phyloP scores from a whole-genome alignment of 2,888 invertebrate species.

The Dicycla oo region DNA sequence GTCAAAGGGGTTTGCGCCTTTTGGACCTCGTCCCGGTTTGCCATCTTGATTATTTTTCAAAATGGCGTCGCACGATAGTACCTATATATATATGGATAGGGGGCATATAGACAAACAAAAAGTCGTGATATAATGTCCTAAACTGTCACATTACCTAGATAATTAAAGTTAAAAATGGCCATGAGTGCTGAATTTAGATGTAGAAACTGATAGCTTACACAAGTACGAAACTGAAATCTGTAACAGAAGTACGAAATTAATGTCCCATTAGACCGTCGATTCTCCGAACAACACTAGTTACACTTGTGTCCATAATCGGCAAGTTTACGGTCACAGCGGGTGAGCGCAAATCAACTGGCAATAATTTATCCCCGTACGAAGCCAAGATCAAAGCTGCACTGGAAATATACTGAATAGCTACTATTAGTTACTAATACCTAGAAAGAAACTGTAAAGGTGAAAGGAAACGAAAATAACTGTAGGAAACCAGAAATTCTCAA shows the following conservation, averaged over 20 bases:
- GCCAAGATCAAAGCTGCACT: slow-evolving; percentile 43
- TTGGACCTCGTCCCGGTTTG: no score
- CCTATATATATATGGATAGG: no score
- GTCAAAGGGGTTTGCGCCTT: no score
- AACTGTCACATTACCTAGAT: no score
- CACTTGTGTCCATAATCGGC: neutral
- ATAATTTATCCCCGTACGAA: slow-evolving; percentile 22
- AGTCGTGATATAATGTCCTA: no score
- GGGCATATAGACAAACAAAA: no score
- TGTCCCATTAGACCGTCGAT: neutral
- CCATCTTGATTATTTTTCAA: no score
- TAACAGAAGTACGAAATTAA: slow-evolving; percentile 1
- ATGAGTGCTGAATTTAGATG: neutral
- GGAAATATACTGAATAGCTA: slow-evolving; percentile 20
- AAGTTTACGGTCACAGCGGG: slow-evolving; percentile 24
- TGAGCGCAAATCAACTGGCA: slow-evolving; percentile 24
- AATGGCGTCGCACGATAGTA: no score
- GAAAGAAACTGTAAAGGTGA: neutral
- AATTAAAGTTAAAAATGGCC: no score
- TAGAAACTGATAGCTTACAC: neutral
- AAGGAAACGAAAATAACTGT: slow-evolving; percentile 1
- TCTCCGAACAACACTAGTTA: neutral
- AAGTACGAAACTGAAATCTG: neutral
- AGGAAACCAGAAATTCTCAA: neutral
- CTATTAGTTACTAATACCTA: neutral